Conservation (phyloP, 2,113 vertebrate species). For the Macrotus californicus region DNA sequence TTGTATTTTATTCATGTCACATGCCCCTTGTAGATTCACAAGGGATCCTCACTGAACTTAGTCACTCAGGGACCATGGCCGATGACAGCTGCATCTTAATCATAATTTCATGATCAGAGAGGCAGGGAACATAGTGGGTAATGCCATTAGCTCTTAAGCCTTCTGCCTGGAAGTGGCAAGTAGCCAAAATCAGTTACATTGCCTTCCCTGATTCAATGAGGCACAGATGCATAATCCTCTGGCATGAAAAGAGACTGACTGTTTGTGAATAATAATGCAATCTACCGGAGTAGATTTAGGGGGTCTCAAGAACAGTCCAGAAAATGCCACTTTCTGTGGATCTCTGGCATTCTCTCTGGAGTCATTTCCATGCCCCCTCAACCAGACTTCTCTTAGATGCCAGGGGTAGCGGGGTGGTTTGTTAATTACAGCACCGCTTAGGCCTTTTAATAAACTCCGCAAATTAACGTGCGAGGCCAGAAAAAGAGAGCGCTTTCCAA, state of each 20-base stretch:
- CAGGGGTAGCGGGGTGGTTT: conserved; percentile 47
- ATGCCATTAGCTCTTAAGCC: neutral
- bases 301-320: neutral
- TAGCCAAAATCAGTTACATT: neutral
- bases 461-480: conserved; percentile 65
- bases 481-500: conserved; percentile 69
- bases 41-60: neutral
- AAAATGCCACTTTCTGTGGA: neutral
- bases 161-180: neutral
- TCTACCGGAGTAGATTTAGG: neutral
- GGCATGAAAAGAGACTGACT: neutral
- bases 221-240: neutral
- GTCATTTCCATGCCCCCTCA: conserved; percentile 36
- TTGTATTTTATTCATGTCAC: neutral
- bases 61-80: neutral
- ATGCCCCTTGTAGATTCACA: neutral
- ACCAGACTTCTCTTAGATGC: conserved; percentile 26
- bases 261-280: neutral
- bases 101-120: neutral
- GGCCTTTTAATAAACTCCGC: conserved; percentile 70
- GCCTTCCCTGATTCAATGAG: neutral
- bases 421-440: conserved; percentile 61
- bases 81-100: neutral
- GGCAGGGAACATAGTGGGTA: neutral
- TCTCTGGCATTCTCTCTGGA: conserved; percentile 10